A percentile compares a stretch with the other conserved stretches of the same genome.
These are phyloP conservation scores for Andrena bucephala DNA, from an alignment of 2,888 invertebrate genomes.

Conservation along the genomic window DNA sequence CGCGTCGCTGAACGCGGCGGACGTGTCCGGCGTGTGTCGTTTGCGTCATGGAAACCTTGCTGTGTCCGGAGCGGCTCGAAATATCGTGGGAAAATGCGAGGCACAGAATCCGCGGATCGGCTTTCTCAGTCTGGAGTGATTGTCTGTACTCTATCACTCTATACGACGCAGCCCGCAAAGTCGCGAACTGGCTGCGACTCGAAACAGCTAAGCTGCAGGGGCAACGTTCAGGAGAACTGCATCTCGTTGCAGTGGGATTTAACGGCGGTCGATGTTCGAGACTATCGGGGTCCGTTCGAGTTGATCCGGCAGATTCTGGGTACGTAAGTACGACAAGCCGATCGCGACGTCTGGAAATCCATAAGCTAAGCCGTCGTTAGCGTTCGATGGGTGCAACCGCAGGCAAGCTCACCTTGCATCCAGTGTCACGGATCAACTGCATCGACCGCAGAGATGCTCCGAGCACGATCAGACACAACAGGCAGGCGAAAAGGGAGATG, in stretches of 20 bases:
- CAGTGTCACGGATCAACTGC: conserved; percentile 14
- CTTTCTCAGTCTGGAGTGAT: background rate
- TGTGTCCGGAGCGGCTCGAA: background rate
- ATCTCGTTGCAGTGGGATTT: conserved; percentile 35
- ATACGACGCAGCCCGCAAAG: background rate
- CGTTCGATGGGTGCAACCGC: conserved; percentile 19
- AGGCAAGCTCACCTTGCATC: background rate
- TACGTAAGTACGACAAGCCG: conserved; percentile 27
- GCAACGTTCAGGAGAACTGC: conserved; percentile 20
- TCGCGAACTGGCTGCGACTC: conserved; percentile 9
- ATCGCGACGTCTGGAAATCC: conserved; percentile 38
- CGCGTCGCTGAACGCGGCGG: conserved; percentile 22
- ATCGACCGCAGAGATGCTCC: conserved; percentile 31
- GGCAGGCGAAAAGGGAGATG: background rate
- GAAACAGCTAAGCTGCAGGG: background rate
- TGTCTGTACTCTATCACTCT: background rate
- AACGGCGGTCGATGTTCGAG: conserved; percentile 28
- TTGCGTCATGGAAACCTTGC: background rate
- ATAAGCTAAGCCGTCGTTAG: conserved; percentile 13
- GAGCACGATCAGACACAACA: conserved; percentile 34
- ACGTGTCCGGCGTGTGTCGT: conserved; percentile 12
- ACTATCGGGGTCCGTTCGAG: conserved; percentile 19
- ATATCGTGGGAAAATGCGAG: conserved; percentile 39
- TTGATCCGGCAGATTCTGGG: conserved; percentile 38
- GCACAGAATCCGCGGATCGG: background rate